Base-by-base conservation (phyloP, 2,113 vertebrate species). In the Microtus richardsoni region DNA sequence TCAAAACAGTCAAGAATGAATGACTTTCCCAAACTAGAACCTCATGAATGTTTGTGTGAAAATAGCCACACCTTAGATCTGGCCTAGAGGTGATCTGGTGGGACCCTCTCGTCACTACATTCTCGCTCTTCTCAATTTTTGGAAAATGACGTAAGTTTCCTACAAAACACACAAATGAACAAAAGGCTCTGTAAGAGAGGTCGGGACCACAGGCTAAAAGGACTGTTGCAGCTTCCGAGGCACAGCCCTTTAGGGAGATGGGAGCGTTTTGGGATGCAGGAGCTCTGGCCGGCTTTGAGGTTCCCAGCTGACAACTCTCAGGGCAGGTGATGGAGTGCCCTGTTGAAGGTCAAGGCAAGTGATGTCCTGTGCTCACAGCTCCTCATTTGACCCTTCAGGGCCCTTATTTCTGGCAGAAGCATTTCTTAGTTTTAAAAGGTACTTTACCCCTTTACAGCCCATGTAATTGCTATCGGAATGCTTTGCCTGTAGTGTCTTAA, bases 381-480 rank as follows among this genome's bases (percentile, higher is more conserved):
- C 82, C 60, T 97, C 93, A 44, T 92, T 75, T 71, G 92, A 92
- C 91, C 95, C 87, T 82, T 41, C 47, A 58, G 44, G 91, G 44
- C 1, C 10, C 91, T 82, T 93, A 79, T 96, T 97, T 96, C 96
- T 97, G 93, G 89, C 79, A 91, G 89, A 91, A 93, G 52, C 60
- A 47, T 94, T 94, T 95, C 92, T 94, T 92, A 88, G 73, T 94
- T 96, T 96, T 97, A 94, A 96, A 97, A 96, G 86, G 58, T 84
- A 82, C 91, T 96, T 97, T 39, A 91, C 86, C 89, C 94, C 93
- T 97, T 97, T 96, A 95, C 47, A 93, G 68, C 84, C 89, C 14
- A 28, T 84, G 70, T 97, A 97, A 96, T 97, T 96, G 96, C 96
- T 85, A 9, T 95, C 97, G 95, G 64, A 95, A 94, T 78, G 89